A percentile compares a stretch with the other conserved stretches of the same genome.
Evolutionary conservation across 37 sponge, comb jelly and placozoan genomes (phyloP).

Genomic region (Chondrilla cf. caribensis): DNA sequence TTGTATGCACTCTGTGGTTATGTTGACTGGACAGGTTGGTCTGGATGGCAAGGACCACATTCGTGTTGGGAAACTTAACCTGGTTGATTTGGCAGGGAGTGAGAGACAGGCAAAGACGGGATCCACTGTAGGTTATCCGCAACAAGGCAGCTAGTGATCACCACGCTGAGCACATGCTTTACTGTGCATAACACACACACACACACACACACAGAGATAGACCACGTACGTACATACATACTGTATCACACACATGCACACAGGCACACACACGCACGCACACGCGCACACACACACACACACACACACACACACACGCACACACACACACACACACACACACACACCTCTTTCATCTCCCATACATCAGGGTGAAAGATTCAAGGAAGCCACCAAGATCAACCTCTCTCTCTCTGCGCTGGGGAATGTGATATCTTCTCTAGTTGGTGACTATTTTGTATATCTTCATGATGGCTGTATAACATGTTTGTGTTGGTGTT

Average conservation of each 20-base stretch:
- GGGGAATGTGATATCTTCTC: constrained; percentile 96
- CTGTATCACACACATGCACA: not conserved
- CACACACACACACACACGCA: no score
- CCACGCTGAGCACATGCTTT: not conserved
- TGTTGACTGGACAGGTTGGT: no score
- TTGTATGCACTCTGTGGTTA: not conserved
- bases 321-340: no score
- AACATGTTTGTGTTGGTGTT: not conserved
- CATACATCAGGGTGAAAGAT: constrained; percentile 70
- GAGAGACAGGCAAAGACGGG: constrained; percentile 93
- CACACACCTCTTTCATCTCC: no score
- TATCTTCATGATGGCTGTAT: not conserved
- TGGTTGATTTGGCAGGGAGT: constrained; percentile 98
- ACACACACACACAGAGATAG: no score
- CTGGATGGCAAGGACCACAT: constrained; percentile 86
- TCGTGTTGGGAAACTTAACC: constrained; percentile 94
- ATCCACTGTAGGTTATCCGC: constrained; percentile 50
- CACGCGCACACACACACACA: no score
- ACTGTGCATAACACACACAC: not conserved
- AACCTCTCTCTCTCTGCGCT: constrained; percentile 97
- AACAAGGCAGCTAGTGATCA: not conserved
- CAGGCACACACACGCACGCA: no score
- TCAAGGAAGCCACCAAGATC: constrained; percentile 95
- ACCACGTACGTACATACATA: not conserved
- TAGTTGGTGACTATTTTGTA: constrained; percentile 70